phyloP scores from a whole-genome alignment of 2,888 invertebrate genomes.

The Melipona beecheii region DNA sequence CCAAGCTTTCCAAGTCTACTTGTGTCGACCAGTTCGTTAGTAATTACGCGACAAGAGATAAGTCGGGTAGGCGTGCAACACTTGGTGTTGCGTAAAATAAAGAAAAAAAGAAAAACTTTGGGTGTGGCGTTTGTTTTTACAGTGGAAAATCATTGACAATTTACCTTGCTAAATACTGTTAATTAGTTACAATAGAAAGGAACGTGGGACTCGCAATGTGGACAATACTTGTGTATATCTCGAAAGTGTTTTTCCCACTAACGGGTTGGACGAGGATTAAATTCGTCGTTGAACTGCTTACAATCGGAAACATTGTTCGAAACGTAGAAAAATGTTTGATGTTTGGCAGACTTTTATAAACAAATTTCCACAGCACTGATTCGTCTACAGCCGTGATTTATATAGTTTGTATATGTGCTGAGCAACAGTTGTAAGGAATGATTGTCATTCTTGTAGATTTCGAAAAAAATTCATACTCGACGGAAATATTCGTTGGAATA shows the following conservation, averaged over 20 bases:
- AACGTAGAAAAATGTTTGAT: constrained; percentile 12
- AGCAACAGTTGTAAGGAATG: not conserved
- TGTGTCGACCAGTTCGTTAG: constrained; percentile 50
- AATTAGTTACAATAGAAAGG: not conserved
- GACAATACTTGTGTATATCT: not conserved
- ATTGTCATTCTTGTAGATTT: not conserved
- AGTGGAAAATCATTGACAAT: not conserved
- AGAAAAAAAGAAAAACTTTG: constrained; percentile 25
- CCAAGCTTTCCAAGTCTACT: constrained; percentile 50
- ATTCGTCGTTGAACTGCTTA: constrained; percentile 1
- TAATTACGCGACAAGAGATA: constrained; percentile 43
- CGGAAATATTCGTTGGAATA: not conserved
- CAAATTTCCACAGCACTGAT: not conserved
- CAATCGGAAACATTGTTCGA: not conserved
- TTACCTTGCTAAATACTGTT: not conserved
- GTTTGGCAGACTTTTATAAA: not conserved
- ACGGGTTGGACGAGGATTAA: not conserved
- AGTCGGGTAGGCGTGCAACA: constrained; percentile 20
- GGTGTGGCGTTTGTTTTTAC: constrained; percentile 55
- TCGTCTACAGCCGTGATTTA: not conserved
- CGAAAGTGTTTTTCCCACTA: constrained; percentile 22
- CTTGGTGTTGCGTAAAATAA: constrained; percentile 4
- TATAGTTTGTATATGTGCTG: not conserved
- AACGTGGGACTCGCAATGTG: constrained; percentile 1
- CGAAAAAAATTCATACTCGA: not conserved